These are phyloP conservation scores for Cephalopterus ornatus DNA, from an alignment of 2,113 vertebrate genomes.

Conservation along the genomic window DNA sequence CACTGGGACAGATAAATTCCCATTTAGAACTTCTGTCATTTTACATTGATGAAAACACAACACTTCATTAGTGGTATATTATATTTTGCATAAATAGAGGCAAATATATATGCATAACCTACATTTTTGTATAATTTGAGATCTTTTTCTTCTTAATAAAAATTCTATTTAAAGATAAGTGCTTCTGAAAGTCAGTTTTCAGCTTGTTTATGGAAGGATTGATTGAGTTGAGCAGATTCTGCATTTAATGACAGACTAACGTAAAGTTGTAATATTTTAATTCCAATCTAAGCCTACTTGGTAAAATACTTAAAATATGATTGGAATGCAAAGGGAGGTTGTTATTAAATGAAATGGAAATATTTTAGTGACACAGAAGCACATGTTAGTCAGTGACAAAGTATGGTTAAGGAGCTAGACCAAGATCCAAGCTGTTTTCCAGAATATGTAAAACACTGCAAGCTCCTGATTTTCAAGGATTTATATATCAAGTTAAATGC, in stretches of 20 bases:
- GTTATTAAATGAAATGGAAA: constrained; percentile 29
- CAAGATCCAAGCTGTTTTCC: background rate
- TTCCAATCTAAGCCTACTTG: background rate
- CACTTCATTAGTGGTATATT: constrained; percentile 13
- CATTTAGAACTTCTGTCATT: background rate
- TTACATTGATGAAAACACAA: background rate
- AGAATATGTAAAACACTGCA: background rate
- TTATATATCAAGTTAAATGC: background rate
- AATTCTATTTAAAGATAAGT: background rate
- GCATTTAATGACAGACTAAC: constrained; percentile 2
- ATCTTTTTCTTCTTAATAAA: background rate
- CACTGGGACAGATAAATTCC: background rate
- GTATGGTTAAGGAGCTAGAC: background rate
- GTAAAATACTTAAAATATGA: background rate
- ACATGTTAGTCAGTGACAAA: background rate
- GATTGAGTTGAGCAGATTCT: constrained; percentile 14
- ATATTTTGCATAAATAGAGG: constrained; percentile 27
- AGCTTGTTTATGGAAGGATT: constrained; percentile 1
- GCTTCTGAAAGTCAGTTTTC: constrained; percentile 4
- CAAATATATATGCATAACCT: background rate
- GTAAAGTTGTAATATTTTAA: background rate
- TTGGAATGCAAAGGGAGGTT: background rate
- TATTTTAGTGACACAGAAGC: background rate
- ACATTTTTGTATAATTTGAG: background rate
- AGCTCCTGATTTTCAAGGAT: background rate